Conservation (phyloP, 2,888 invertebrate genomes). For the Myopa tessellatipennis region DNA sequence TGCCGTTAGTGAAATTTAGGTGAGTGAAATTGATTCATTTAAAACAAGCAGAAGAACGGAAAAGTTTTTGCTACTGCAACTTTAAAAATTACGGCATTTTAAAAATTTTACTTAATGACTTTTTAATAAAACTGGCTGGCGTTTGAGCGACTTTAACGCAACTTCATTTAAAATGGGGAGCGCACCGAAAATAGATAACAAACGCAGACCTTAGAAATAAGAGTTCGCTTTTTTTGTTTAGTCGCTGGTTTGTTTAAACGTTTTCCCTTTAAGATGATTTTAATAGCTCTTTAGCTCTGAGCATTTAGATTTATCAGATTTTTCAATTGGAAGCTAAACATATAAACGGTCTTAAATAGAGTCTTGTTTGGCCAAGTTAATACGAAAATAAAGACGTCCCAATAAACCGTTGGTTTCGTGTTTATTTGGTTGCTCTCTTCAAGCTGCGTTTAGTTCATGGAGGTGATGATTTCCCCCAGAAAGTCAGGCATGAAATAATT, state of each 20-base stretch:
- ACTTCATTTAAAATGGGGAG: background rate
- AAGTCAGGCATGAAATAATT: too few relatives aligned
- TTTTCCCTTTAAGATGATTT: background rate
- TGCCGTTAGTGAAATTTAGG: constrained; percentile 13
- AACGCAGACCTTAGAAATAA: too few relatives aligned
- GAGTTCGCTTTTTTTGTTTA: background rate
- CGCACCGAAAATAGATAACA: too few relatives aligned
- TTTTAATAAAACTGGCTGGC: constrained; percentile 31
- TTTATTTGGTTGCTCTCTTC: too few relatives aligned
- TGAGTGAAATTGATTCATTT: background rate
- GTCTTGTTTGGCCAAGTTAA: constrained; percentile 6
- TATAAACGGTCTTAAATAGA: background rate
- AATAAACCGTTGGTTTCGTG: too few relatives aligned
- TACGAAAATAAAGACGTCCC: background rate
- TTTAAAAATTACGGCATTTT: background rate
- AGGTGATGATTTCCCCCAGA: too few relatives aligned
- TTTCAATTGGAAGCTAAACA: background rate
- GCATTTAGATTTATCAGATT: constrained; percentile 6
- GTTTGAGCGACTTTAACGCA: background rate
- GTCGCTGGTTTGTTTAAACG: background rate
- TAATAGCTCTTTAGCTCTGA: background rate
- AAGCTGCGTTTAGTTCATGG: too few relatives aligned
- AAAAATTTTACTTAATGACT: constrained; percentile 26
- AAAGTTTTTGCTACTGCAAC: background rate
- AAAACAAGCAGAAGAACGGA: background rate